Evolutionary conservation across 92 coral and sea anemone genomes (phyloP).

Genomic region (Montipora capitata): DNA sequence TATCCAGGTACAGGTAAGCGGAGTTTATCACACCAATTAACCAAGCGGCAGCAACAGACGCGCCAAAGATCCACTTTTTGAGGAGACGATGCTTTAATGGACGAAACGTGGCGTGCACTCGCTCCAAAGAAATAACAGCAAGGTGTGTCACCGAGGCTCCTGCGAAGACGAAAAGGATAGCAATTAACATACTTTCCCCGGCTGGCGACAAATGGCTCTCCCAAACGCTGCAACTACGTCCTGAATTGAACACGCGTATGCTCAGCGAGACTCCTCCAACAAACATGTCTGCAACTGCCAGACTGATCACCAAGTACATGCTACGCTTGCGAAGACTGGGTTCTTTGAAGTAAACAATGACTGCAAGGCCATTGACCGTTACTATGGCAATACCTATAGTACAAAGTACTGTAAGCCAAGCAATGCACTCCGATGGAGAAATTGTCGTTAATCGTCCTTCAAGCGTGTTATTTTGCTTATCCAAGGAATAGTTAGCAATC

Average conservation of each 20-base stretch:
- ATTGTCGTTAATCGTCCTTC: too few relatives aligned
- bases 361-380: too few relatives aligned
- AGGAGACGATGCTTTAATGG: slow-evolving; percentile 74
- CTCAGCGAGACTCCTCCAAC: too few relatives aligned
- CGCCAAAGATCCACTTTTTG: slow-evolving; percentile 27
- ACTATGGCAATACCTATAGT: too few relatives aligned
- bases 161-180: neutral
- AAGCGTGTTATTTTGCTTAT: too few relatives aligned
- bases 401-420: too few relatives aligned
- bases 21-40: slow-evolving; percentile 23
- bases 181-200: neutral
- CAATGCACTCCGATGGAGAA: too few relatives aligned
- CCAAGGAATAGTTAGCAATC: too few relatives aligned
- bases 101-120: slow-evolving; percentile 72
- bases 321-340: too few relatives aligned
- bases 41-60: slow-evolving; percentile 39
- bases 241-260: neutral
- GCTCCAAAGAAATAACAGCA: slow-evolving; percentile 68
- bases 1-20: neutral
- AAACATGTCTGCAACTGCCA: too few relatives aligned
- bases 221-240: neutral
- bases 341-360: too few relatives aligned
- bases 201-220: neutral
- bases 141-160: slow-evolving; percentile 41
- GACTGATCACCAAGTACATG: too few relatives aligned